Conservation (phyloP, 2,113 vertebrate species). For the Eclectus roratus region DNA sequence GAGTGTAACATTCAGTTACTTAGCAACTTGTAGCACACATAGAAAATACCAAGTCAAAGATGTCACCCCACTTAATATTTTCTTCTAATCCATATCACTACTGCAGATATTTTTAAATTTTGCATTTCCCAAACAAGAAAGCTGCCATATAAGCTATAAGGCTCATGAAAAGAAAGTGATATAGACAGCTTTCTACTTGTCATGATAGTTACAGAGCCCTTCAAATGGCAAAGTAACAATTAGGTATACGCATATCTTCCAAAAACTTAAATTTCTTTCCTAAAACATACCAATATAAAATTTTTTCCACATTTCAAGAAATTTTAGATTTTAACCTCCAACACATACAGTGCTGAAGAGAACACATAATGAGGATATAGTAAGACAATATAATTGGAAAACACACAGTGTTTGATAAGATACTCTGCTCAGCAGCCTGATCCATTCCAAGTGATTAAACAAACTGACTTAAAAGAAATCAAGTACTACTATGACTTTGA, state of each 20-base stretch:
- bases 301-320: neutral
- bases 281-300: neutral
- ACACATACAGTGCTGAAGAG: neutral
- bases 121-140: neutral
- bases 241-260: rapidly evolving
- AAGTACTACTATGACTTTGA: neutral
- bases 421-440: neutral
- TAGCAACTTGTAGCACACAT: conserved; percentile 10
- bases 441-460: neutral
- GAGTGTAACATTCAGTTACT: conserved; percentile 10
- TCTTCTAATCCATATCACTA: neutral
- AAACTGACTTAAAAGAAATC: neutral
- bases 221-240: neutral
- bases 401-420: rapidly evolving
- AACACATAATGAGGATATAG: neutral
- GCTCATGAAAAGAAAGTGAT: neutral
- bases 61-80: neutral
- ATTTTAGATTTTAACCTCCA: neutral
- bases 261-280: neutral
- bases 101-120: neutral
- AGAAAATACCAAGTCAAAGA: neutral
- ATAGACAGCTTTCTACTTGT: neutral
- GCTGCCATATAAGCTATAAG: neutral
- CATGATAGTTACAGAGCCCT: neutral
- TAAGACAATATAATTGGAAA: neutral